phyloP scores from a whole-genome alignment of 2,888 invertebrate genomes.

The Germaria angustata region DNA sequence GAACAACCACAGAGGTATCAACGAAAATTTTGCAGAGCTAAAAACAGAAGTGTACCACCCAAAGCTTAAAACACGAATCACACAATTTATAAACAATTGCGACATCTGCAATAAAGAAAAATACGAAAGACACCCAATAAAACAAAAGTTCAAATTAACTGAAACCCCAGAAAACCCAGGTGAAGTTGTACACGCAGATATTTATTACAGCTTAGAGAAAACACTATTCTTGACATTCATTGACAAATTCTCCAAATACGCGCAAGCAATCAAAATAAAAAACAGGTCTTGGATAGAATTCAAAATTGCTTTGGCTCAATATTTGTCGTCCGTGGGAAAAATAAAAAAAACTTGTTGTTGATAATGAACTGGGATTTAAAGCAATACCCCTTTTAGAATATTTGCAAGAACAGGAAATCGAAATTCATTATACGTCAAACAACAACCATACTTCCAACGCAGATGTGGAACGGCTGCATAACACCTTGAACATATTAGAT shows the following conservation, averaged over 20 bases:
- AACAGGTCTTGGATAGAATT: too few relatives aligned
- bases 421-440: too few relatives aligned
- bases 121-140: too few relatives aligned
- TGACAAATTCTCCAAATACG: too few relatives aligned
- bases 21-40: too few relatives aligned
- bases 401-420: neutral
- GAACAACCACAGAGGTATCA: neutral
- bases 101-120: too few relatives aligned
- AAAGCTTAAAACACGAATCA: neutral
- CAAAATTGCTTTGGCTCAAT: too few relatives aligned
- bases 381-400: neutral
- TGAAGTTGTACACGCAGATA: too few relatives aligned
- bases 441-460: too few relatives aligned
- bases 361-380: neutral
- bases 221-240: slow-evolving; percentile 37
- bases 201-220: slow-evolving; percentile 19
- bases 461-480: too few relatives aligned
- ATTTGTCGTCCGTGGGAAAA: slow-evolving; percentile 36
- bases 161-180: neutral
- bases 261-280: slow-evolving; percentile 3
- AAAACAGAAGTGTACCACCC: neutral
- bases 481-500: slow-evolving; percentile 1
- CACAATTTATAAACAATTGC: slow-evolving; percentile 3
- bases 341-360: slow-evolving; percentile 1
- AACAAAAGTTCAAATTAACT: neutral